Conservation (phyloP, 2,797 vertebrate species). For the Crocidura indochinensis region DNA sequence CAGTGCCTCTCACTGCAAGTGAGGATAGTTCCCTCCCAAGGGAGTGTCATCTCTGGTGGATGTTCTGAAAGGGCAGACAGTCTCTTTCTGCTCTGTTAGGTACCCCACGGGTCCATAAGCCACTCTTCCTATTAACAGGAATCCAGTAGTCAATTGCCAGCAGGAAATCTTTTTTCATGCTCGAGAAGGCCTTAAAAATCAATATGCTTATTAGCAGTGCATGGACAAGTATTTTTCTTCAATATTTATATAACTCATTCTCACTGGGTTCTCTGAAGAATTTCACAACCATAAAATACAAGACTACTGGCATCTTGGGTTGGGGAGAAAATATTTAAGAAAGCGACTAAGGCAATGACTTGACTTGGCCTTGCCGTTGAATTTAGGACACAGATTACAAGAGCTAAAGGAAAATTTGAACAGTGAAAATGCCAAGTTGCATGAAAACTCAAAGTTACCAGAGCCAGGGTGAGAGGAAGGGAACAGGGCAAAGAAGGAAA, state of each 20-base stretch:
- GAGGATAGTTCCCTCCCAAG: not conserved
- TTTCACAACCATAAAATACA: too few relatives aligned
- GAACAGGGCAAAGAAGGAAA: not conserved
- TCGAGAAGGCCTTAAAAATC: constrained; percentile 71
- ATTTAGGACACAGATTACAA: not conserved
- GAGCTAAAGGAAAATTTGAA: not conserved
- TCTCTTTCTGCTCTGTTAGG: not conserved
- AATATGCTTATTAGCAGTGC: constrained; percentile 67
- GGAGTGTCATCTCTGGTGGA: not conserved
- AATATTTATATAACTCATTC: constrained; percentile 70
- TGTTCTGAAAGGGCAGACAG: not conserved
- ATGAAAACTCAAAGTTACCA: not conserved
- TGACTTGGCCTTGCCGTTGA: not conserved
- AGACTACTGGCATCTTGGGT: accelerated
- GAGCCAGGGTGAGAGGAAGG: not conserved
- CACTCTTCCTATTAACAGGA: constrained; percentile 53
- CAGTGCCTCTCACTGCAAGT: not conserved
- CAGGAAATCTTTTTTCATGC: constrained; percentile 64
- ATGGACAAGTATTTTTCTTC: constrained; percentile 69
- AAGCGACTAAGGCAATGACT: not conserved
- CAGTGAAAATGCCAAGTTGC: not conserved
- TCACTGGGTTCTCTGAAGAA: not conserved
- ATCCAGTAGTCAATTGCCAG: constrained; percentile 54
- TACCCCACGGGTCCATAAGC: not conserved
- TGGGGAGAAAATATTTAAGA: not conserved